Conservation (phyloP, 2,113 vertebrate genomes). For the Planiliza haematocheilus region DNA sequence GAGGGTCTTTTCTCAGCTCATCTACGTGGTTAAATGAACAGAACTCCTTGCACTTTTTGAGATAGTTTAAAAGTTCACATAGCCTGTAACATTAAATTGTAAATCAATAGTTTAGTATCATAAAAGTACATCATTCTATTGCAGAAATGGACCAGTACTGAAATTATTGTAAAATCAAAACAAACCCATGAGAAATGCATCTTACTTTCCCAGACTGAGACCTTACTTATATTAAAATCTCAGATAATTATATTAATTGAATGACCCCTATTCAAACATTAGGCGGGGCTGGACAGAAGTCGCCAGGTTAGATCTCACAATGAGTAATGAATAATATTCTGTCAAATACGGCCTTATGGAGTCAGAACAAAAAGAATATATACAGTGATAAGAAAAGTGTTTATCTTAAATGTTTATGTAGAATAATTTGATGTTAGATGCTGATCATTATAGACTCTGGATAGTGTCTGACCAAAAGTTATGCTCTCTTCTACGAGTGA, state of each 20-base stretch:
- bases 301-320: not conserved
- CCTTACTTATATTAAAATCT: constrained; percentile 9
- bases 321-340: constrained; percentile 20
- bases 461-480: constrained; percentile 68
- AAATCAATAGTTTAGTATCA: constrained; percentile 48
- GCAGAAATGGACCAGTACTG: constrained; percentile 10
- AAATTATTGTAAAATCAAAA: too few relatives aligned
- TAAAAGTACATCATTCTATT: constrained; percentile 15
- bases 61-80: constrained; percentile 52
- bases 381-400: constrained; percentile 30
- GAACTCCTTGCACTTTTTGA: constrained; percentile 64
- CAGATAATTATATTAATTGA: not conserved
- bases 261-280: constrained; percentile 3
- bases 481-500: constrained; percentile 64
- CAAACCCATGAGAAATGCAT: not conserved
- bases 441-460: constrained; percentile 23
- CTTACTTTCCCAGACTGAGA: not conserved
- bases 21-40: constrained; percentile 73
- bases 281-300: not conserved
- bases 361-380: constrained; percentile 36
- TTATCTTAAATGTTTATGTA: constrained; percentile 29
- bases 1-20: constrained; percentile 72
- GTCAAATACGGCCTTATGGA: constrained; percentile 41
- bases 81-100: constrained; percentile 35
- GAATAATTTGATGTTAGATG: constrained; percentile 46